These are phyloP conservation scores for Cryptocephalus moraei DNA, from an alignment of 2,888 invertebrate genomes.

Conservation along the genomic window DNA sequence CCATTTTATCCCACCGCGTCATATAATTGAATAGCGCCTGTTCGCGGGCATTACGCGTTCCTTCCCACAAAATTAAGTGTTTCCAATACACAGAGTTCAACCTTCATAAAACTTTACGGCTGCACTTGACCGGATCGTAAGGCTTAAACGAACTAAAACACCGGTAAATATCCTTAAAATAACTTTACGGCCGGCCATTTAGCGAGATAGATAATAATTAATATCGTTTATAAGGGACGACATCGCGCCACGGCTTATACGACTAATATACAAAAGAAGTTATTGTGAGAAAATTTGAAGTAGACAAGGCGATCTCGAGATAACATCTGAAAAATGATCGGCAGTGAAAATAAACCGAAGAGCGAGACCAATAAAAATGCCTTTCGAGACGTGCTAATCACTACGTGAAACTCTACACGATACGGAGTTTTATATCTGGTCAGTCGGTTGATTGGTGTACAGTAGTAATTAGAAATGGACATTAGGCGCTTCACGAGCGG, in stretches of 20 bases:
- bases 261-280: conserved; percentile 16
- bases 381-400: conserved; percentile 15
- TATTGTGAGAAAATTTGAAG: conserved; percentile 21
- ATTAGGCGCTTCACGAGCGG: neutral
- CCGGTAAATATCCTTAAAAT: no score
- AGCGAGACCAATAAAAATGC: conserved; percentile 25
- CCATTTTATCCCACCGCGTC: no score
- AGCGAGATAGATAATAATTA: conserved; percentile 6
- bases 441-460: neutral
- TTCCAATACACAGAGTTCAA: no score
- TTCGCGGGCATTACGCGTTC: no score
- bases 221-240: conserved; percentile 12
- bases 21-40: no score
- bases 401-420: neutral
- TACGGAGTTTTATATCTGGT: neutral
- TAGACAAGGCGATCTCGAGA: conserved; percentile 17
- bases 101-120: no score
- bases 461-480: conserved; percentile 2
- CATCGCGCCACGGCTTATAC: conserved; percentile 9
- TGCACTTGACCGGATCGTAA: no score
- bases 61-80: no score
- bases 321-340: conserved; percentile 22
- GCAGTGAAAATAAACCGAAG: conserved; percentile 24
- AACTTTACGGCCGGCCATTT: no score
- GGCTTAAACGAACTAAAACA: no score